Evolutionary conservation across 1,140 invertebrate species (phyloP).

Genomic region (Parapsyche elsis): DNA sequence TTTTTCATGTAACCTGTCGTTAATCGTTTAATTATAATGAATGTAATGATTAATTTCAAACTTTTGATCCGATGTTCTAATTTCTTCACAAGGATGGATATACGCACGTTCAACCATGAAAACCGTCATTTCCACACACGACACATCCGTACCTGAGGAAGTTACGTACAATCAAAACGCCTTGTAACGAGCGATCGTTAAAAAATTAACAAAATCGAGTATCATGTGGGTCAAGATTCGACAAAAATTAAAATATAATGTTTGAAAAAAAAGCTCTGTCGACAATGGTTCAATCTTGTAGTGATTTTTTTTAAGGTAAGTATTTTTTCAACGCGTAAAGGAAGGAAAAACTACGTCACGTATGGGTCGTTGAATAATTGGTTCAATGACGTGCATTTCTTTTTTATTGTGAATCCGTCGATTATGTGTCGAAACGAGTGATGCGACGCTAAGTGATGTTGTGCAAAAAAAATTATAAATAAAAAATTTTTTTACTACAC

Average conservation of each 20-base stretch:
- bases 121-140: not conserved
- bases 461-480: not conserved
- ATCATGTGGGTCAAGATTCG: constrained; percentile 38
- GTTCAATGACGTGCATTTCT: constrained; percentile 29
- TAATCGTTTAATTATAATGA: too few species aligned
- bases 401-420: not conserved
- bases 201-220: constrained; percentile 10
- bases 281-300: not conserved
- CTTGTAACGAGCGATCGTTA: constrained; percentile 17
- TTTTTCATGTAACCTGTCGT: too few species aligned
- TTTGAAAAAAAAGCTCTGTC: constrained; percentile 12
- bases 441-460: not conserved
- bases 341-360: constrained; percentile 12
- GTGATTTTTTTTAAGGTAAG: not conserved
- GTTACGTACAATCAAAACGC: not conserved
- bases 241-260: constrained; percentile 16
- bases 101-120: constrained; percentile 30
- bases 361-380: constrained; percentile 37
- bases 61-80: not conserved
- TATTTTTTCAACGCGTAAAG: not conserved
- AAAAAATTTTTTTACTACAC: not conserved
- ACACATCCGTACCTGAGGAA: constrained; percentile 6
- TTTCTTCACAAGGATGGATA: constrained; percentile 22
- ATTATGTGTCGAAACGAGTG: not conserved
- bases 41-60: too few species aligned